A percentile compares a stretch with the other conserved stretches of the same genome.
These are phyloP conservation scores for Leucoraja ocellata DNA, from an alignment of 2,797 vertebrate genomes.

Conservation along the genomic window DNA sequence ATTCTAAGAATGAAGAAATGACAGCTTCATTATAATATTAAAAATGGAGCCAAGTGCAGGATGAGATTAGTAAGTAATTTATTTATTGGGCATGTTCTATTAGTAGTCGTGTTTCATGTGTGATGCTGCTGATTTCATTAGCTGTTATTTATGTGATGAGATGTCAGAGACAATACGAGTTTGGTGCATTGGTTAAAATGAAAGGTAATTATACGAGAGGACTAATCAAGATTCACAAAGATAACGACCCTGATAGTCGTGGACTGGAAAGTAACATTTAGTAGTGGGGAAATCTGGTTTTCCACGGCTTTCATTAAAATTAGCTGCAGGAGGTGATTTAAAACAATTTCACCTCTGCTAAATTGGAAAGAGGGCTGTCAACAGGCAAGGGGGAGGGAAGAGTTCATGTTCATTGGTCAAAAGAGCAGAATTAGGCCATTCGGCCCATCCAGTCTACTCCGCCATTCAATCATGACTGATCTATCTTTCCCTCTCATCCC, in stretches of 20 bases:
- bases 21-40: constrained; percentile 53
- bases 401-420: constrained; percentile 40
- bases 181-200: not conserved
- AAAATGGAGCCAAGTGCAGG: constrained; percentile 41
- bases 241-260: not conserved
- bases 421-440: no score
- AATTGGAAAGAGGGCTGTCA: not conserved
- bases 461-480: no score
- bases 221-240: not conserved
- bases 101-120: constrained; percentile 10
- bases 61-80: constrained; percentile 47
- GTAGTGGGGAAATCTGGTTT: constrained; percentile 39
- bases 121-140: constrained; percentile 14
- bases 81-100: constrained; percentile 35
- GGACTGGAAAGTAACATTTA: constrained; percentile 3
- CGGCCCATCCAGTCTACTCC: no score
- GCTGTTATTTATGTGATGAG: constrained; percentile 22
- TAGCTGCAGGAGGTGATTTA: not conserved
- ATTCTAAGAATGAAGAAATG: constrained; percentile 48
- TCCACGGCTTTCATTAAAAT: not conserved
- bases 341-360: constrained; percentile 49
- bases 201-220: not conserved
- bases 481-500: no score
- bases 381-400: constrained; percentile 55
- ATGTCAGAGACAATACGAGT: not conserved